Base-by-base conservation (phyloP, 2,888 invertebrate species). In the Bibio marci region DNA sequence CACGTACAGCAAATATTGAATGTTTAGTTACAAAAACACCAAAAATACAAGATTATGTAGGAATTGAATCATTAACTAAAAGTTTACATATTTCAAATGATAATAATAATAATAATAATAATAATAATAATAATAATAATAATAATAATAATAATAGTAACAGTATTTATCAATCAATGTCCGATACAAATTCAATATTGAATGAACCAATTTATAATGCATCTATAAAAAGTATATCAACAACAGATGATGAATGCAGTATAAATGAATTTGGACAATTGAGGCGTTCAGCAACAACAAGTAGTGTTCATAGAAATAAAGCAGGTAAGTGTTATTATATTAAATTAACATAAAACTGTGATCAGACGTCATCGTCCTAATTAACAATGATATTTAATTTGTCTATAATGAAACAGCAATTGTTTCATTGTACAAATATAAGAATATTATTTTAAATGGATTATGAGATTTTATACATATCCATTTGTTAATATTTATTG, bases 181-280 rank as follows among this genome's bases (percentile, higher is more conserved):
- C 66, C 0, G 71, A 70, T 30, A 54, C 54, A 38, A 67, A 65
- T 51, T 66, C 66, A 3, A 59, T 67, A 10, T 66, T 66, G 48
- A 69, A 68, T 38, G 49, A 59, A 43, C 52, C 57, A 37, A 49
- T 46, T 38, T 49, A 49, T 22, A 49, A 43, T 39, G 18, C 34
- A 6, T 39, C 39, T 3, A 44, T 37, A 27, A 47, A 45, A 37
- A 47, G 45, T 30, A 34, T 41, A 2, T 25, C 35, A 32, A 41
- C 17, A 36, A 40, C 38, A 2, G 44, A 38, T 25, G 42, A 45
- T 11, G 43, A 34, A 27, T 25, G 30, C 3, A 30, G 38, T 3
- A 31, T 28, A 38, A 43, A 44, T 35, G 41, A 43, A 8, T 41
- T 46, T 4, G 43, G 44, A 27, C 45, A 43, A 25, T 39, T 48